Conservation (phyloP, 2,113 vertebrate species). For the Gopherus flavomarginatus region DNA sequence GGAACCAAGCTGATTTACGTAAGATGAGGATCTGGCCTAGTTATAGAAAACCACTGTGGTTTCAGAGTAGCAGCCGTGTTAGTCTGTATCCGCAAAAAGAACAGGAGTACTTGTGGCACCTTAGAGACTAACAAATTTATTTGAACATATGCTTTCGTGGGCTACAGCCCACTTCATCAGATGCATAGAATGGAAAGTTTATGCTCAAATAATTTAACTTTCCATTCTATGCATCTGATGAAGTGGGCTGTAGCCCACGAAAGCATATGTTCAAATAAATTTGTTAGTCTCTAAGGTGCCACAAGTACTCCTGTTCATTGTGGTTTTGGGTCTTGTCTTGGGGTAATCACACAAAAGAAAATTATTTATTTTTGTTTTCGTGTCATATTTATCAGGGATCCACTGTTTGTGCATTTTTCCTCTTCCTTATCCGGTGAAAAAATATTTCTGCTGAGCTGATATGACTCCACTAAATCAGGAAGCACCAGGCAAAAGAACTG, state of each 20-base stretch:
- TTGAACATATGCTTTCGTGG: too few relatives aligned
- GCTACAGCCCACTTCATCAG: too few relatives aligned
- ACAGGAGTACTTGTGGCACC: too few relatives aligned
- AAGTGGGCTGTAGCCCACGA: too few relatives aligned
- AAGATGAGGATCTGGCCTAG: not conserved
- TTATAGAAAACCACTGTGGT: rapidly evolving
- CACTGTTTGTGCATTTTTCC: rapidly evolving
- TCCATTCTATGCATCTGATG: too few relatives aligned
- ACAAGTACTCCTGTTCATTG: not conserved
- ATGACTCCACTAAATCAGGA: constrained; percentile 9
- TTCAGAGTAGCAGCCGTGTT: too few relatives aligned
- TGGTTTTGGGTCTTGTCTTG: not conserved
- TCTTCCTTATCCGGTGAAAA: not conserved
- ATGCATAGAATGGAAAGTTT: too few relatives aligned
- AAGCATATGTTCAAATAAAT: too few relatives aligned
- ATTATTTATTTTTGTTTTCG: not conserved
- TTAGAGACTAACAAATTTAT: too few relatives aligned
- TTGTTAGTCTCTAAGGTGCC: too few relatives aligned
- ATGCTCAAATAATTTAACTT: too few relatives aligned
- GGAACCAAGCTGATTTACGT: not conserved
- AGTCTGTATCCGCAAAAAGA: too few relatives aligned
- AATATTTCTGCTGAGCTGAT: constrained; percentile 8
- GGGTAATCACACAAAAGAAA: not conserved
- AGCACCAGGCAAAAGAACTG: constrained; percentile 2
- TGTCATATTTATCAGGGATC: rapidly evolving